Evolutionary conservation across 2,888 invertebrate genomes (phyloP), one percentile per base, ranked within the genome.

Genomic region (Caenorhabditis sinica): DNA sequence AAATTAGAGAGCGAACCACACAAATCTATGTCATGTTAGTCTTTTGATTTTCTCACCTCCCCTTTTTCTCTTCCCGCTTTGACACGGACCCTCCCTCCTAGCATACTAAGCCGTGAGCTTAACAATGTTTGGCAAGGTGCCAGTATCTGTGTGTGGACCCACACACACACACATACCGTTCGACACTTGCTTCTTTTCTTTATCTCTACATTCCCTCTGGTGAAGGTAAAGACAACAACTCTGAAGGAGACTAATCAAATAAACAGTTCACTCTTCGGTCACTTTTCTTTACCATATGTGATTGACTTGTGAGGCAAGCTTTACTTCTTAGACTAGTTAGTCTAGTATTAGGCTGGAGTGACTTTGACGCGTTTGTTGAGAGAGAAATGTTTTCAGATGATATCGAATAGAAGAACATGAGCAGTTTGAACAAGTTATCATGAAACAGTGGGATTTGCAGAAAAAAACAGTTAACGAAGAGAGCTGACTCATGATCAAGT

Each of bases 81-180:
- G 5, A 49, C 20, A 20, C 20, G 20, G n/a, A 20, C 13, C 13
- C 40, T 9, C 28, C 36, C 45, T 25, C 40, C 69, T 71, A n/a
- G 53, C 28, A 45, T 33, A 60, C 45, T 72, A 73, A 63, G 63
- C 73, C 73, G 73, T 63, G 63, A 71, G 79, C 69, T 79, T 79
- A 79, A 77, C 79, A 79, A 71, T 80, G 79, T 80, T 80, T 80
- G 79, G 79, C 79, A 80, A 80, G 23, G 72, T 80, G 79, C 79
- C 79, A 80, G 45, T 53, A 9, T 36, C 5, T 36, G 33, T 36
- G 33, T 40, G 13, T 40, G 40, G 13, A 13, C 40, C 40, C 40
- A 40, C 40, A 40, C 13, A 40, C 40, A 5, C n/a, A n/a, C n/a
- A n/a, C n/a, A n/a, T 17, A 23, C 63, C 43, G n/a, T 79, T 71